These are phyloP conservation scores for Alitta virens DNA, from an alignment of 2,888 invertebrate species.

Conservation along the genomic window DNA sequence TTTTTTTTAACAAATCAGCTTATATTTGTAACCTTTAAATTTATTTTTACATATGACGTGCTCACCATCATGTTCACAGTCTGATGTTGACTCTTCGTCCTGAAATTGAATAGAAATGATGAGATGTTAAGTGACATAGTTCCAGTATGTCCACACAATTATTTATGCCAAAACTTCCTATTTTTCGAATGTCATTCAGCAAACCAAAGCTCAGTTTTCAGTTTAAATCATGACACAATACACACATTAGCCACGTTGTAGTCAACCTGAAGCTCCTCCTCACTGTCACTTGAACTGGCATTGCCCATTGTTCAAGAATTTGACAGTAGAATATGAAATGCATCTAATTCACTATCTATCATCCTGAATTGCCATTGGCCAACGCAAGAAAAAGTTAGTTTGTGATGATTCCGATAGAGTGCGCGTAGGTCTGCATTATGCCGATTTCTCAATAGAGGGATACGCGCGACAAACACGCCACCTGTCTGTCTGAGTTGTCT, in stretches of 20 bases:
- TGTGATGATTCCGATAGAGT: too few species aligned
- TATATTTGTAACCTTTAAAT: not conserved
- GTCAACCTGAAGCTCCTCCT: conserved; percentile 39
- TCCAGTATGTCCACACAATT: not conserved
- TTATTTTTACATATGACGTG: not conserved
- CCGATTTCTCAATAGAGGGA: too few species aligned
- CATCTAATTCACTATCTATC: not conserved
- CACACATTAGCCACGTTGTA: conserved; percentile 23
- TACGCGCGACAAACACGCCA: too few species aligned
- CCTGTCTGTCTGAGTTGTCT: too few species aligned
- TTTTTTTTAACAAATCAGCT: too few species aligned
- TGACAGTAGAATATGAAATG: not conserved
- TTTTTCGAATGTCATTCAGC: too few species aligned
- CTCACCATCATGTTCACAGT: conserved; percentile 34
- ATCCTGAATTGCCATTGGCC: too few species aligned
- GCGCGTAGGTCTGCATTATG: too few species aligned
- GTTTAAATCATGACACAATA: too few species aligned
- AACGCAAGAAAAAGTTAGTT: too few species aligned
- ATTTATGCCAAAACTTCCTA: too few species aligned
- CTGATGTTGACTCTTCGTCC: conserved; percentile 38
- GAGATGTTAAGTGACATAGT: not conserved
- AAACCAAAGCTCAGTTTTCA: too few species aligned
- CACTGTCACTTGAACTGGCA: conserved; percentile 39
- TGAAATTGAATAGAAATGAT: conserved; percentile 16
- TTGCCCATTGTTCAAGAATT: conserved; percentile 16